phyloP scores from a whole-genome alignment of 2,797 vertebrate genomes.

The Oreochromis grahami region DNA sequence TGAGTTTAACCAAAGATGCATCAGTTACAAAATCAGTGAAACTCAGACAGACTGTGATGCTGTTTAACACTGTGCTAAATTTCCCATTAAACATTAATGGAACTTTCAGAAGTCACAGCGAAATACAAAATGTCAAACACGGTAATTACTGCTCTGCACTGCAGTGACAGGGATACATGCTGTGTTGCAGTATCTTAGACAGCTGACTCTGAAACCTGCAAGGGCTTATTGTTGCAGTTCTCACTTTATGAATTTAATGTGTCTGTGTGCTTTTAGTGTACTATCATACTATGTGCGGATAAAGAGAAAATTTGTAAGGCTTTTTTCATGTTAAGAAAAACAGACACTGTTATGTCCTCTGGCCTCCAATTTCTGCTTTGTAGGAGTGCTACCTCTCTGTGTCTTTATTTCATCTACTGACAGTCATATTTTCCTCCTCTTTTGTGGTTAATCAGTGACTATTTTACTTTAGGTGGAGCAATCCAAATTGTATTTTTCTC shows the following conservation, averaged over 20 bases:
- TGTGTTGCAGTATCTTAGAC: conserved; percentile 48
- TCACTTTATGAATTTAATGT: background rate
- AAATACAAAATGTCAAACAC: conserved; percentile 52
- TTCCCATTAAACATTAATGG: conserved; percentile 23
- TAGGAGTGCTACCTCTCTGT: background rate
- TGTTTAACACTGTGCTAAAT: background rate
- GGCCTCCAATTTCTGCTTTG: background rate
- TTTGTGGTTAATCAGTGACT: background rate
- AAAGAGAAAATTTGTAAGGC: background rate
- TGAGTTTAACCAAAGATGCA: background rate
- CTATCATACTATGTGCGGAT: background rate
- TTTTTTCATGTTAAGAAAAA: background rate
- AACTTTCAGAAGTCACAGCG: conserved; percentile 17
- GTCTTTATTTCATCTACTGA: background rate
- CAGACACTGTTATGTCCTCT: background rate
- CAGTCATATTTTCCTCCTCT: background rate
- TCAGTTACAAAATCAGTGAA: background rate
- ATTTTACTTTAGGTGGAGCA: background rate
- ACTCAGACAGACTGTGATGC: background rate
- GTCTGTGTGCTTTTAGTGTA: background rate
- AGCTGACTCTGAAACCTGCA: conserved; percentile 42
- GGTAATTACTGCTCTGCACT: conserved; percentile 42
- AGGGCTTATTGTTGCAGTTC: conserved; percentile 41
- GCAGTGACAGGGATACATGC: conserved; percentile 40
- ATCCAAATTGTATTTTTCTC: background rate